These are phyloP conservation scores for Eupithecia dodoneata DNA, from an alignment of 2,888 invertebrate species.

Conservation along the genomic window DNA sequence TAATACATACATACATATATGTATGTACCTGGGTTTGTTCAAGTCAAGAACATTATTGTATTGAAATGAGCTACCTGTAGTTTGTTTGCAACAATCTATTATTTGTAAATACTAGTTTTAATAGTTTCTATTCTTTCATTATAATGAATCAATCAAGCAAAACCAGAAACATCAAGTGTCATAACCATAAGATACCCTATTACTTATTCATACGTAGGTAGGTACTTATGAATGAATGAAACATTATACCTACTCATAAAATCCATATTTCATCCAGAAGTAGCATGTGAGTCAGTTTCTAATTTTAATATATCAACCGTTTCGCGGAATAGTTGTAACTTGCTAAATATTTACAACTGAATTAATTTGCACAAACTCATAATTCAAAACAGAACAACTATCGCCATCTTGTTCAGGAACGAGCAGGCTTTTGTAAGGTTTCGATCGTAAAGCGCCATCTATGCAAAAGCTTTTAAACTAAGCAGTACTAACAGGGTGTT, in stretches of 20 bases:
- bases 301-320: neutral
- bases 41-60: no score
- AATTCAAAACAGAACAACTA: conserved; percentile 48
- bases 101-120: no score
- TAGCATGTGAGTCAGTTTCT: neutral
- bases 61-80: no score
- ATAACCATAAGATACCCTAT: neutral
- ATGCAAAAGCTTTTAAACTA: conserved; percentile 52
- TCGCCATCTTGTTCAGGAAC: conserved; percentile 60
- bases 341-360: neutral
- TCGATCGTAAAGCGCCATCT: conserved; percentile 57
- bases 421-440: conserved; percentile 20
- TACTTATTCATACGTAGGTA: neutral
- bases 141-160: neutral
- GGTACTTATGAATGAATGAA: neutral
- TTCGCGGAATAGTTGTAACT: neutral
- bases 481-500: conserved; percentile 8
- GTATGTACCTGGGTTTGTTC: no score
- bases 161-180: neutral
- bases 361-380: neutral
- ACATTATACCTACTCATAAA: neutral
- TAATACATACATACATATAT: no score
- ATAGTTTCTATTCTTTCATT: neutral
- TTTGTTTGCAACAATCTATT: no score
- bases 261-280: neutral